These are phyloP conservation scores for Sarcophaga rosellei DNA, from an alignment of 2,888 invertebrate species.

Conservation along the genomic window DNA sequence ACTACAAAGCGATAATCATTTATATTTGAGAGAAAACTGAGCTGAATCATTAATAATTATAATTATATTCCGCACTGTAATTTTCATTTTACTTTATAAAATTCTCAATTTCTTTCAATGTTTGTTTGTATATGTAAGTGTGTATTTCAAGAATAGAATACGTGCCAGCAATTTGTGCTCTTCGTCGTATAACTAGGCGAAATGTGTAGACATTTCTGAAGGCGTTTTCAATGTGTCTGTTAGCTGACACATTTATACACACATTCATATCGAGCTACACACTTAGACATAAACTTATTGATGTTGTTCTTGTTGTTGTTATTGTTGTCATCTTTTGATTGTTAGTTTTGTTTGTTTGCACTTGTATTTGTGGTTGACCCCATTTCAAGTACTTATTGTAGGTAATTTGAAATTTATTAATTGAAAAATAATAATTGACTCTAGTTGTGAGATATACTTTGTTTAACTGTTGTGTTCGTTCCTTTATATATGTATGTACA, in stretches of 20 bases:
- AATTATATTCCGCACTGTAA: neutral
- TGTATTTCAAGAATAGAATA: neutral
- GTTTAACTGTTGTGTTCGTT: neutral
- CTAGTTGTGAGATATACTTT: neutral
- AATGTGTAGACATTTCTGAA: neutral
- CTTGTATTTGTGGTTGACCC: conserved; percentile 51
- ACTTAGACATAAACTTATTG: too few relatives aligned
- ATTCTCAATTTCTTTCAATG: neutral
- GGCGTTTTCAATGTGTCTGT: neutral
- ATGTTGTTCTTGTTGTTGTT: too few relatives aligned
- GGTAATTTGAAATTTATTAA: neutral
- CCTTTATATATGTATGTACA: neutral
- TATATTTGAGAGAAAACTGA: too few relatives aligned
- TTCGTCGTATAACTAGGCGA: neutral
- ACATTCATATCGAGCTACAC: neutral
- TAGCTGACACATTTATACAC: neutral
- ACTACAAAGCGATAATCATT: too few relatives aligned
- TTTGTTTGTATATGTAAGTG: neutral
- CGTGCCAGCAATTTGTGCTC: neutral
- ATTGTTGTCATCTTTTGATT: conserved; percentile 2
- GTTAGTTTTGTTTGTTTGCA: conserved; percentile 4
- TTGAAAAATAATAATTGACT: conserved; percentile 44
- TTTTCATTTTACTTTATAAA: neutral
- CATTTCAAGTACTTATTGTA: conserved; percentile 26
- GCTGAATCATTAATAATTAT: too few relatives aligned